phyloP scores from a whole-genome alignment of 2,797 vertebrate species.

The Cuniculus paca region DNA sequence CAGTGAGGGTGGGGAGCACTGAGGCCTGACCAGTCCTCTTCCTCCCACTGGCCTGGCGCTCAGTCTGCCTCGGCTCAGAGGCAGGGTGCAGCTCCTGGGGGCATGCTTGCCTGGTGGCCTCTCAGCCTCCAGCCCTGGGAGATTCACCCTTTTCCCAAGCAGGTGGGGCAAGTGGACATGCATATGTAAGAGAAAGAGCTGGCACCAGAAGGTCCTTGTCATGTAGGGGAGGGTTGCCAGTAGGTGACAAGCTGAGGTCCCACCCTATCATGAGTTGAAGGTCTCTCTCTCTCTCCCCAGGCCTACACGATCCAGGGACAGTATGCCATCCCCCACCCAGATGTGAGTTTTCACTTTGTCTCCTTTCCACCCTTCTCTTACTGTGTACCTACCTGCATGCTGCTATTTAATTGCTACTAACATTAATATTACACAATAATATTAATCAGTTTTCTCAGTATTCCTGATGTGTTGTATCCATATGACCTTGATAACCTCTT shows the following conservation, averaged over 20 bases:
- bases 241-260: not conserved
- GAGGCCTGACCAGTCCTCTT: not conserved
- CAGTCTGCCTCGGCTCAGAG: not conserved
- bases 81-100: not conserved
- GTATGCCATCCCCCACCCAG: slow-evolving; percentile 99
- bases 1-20: not conserved
- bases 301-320: slow-evolving; percentile 99
- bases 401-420: slow-evolving; percentile 86
- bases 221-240: not conserved
- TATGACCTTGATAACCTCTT: slow-evolving; percentile 89
- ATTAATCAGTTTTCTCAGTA: slow-evolving; percentile 89
- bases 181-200: not conserved
- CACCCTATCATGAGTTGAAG: not conserved
- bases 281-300: slow-evolving; percentile 88
- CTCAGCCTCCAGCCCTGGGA: not conserved
- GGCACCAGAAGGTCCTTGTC: too few relatives aligned
- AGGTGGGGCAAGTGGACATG: not conserved
- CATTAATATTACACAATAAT: slow-evolving; percentile 96
- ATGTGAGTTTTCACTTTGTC: slow-evolving; percentile 94
- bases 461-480: slow-evolving; percentile 85
- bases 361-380: slow-evolving; percentile 79
- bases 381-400: slow-evolving; percentile 90
- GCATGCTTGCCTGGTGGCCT: too few relatives aligned
- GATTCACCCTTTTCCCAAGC: not conserved
- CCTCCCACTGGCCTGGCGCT: not conserved